Conservation (phyloP, 2,113 vertebrate genomes). For the Dasyprocta punctata region DNA sequence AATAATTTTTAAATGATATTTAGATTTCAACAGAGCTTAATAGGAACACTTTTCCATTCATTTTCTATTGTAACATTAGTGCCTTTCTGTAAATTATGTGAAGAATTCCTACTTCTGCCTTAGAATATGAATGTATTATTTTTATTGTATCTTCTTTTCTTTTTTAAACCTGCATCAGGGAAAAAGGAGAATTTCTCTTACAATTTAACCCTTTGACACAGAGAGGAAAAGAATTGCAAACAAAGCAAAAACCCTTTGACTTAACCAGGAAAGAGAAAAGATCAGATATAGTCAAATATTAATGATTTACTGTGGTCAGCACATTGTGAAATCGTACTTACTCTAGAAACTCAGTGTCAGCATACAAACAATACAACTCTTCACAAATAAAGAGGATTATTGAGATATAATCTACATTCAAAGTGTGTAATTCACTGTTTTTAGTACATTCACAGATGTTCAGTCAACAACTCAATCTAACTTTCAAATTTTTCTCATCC, state of each 20-base stretch:
- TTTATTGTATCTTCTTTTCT: not conserved
- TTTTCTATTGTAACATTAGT: not conserved
- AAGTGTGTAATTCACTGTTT: not conserved
- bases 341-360: not conserved
- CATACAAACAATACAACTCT: not conserved
- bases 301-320: not conserved
- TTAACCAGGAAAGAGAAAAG: not conserved
- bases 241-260: not conserved
- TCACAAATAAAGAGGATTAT: not conserved
- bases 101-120: not conserved
- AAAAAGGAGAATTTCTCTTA: not conserved
- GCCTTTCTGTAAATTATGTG: not conserved
- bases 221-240: not conserved
- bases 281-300: not conserved
- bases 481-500: constrained; percentile 1
- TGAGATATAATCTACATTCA: not conserved
- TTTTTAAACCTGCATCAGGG: not conserved
- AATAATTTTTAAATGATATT: not conserved
- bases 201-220: not conserved
- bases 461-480: not conserved
- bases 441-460: not conserved
- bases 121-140: not conserved
- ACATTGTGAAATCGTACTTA: not conserved
- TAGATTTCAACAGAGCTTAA: not conserved
- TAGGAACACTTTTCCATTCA: not conserved